Evolutionary conservation across 2,888 invertebrate species (phyloP).

Genomic region (Himalopsyche japonica): DNA sequence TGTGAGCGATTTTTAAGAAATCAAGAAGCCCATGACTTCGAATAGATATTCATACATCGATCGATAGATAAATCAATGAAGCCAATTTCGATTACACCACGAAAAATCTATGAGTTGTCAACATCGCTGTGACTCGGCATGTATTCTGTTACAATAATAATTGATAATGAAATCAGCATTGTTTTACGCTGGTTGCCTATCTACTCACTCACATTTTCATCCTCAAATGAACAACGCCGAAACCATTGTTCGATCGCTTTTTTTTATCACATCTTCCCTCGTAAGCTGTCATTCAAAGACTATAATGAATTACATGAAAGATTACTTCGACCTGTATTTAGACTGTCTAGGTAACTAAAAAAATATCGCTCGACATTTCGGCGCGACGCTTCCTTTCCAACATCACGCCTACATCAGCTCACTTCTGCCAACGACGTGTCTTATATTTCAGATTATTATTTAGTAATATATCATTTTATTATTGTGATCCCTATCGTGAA

Average conservation of each 20-base stretch:
- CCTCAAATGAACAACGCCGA: neutral
- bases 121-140: no score
- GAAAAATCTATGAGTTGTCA: no score
- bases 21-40: no score
- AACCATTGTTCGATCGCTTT: neutral
- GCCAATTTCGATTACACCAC: no score
- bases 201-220: neutral
- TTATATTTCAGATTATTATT: neutral
- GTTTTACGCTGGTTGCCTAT: no score
- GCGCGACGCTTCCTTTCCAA: neutral
- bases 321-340: no score
- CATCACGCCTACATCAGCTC: neutral
- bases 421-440: neutral
- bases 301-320: neutral
- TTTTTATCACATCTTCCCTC: neutral
- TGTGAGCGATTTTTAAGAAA: no score
- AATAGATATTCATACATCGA: no score
- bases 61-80: no score
- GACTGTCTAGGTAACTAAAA: neutral
- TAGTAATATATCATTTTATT: neutral
- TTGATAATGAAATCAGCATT: no score
- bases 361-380: neutral
- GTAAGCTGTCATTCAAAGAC: neutral
- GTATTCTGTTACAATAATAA: no score
- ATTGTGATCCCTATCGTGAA: no score